Conservation (phyloP, 1,140 invertebrate species). For the Drosophila watanabei region DNA sequence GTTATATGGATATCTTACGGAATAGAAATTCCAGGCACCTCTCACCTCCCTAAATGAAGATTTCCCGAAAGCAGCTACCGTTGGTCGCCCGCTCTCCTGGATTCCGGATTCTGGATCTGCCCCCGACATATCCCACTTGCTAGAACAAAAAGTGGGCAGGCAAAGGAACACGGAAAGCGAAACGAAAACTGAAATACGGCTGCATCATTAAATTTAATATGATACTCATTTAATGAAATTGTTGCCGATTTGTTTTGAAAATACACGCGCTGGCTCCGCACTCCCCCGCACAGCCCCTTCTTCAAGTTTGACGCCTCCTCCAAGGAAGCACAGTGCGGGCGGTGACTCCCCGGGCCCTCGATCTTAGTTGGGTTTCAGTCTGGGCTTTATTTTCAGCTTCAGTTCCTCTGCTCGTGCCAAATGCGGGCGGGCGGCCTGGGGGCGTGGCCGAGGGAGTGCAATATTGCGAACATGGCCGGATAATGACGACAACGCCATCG, state of each 20-base stretch:
- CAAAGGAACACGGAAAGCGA: constrained; percentile 58
- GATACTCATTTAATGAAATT: constrained; percentile 86
- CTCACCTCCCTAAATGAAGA: constrained; percentile 66
- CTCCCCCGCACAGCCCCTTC: constrained; percentile 13
- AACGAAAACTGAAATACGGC: constrained; percentile 86
- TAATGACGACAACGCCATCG: constrained; percentile 75
- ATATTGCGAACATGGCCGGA: constrained; percentile 80
- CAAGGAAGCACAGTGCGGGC: constrained; percentile 54
- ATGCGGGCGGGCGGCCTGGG: constrained; percentile 58
- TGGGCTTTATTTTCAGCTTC: constrained; percentile 19
- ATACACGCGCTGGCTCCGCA: constrained; percentile 74
- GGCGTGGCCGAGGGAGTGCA: constrained; percentile 70
- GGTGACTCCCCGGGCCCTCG: constrained; percentile 18
- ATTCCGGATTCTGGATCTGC: not conserved
- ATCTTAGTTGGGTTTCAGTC: constrained; percentile 3
- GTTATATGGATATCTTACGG: constrained; percentile 67
- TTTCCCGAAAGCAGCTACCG: constrained; percentile 71
- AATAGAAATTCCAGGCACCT: constrained; percentile 72
- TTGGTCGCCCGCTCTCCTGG: constrained; percentile 31
- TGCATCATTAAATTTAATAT: constrained; percentile 86
- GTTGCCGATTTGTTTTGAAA: constrained; percentile 86
- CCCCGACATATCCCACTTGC: constrained; percentile 11
- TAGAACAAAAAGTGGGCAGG: constrained; percentile 64
- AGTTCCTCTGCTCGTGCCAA: constrained; percentile 41
- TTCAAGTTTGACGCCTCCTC: constrained; percentile 67